These are phyloP conservation scores for Lepus oiostolus DNA, from an alignment of 2,797 vertebrate genomes.

Conservation along the genomic window DNA sequence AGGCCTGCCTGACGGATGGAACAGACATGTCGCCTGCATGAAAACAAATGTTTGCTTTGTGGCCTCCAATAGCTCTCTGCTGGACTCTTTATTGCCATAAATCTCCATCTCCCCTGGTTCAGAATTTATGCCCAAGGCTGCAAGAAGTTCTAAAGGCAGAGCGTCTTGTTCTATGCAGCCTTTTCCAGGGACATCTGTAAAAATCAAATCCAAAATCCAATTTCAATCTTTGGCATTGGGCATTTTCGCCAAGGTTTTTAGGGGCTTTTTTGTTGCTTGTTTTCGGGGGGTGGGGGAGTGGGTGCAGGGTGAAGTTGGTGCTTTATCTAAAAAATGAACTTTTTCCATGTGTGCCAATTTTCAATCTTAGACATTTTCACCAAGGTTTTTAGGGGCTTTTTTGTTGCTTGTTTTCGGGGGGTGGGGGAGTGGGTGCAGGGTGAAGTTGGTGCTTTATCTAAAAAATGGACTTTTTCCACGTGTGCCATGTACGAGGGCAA, in stretches of 20 bases:
- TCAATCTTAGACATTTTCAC: conserved; percentile 54
- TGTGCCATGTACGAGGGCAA: not conserved
- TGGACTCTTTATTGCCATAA: not conserved
- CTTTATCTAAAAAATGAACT: conserved; percentile 9
- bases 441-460: not conserved
- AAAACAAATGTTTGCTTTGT: not conserved
- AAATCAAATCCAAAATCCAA: conserved; percentile 43
- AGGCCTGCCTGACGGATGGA: not conserved
- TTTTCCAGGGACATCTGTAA: conserved; percentile 41
- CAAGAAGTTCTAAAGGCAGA: not conserved
- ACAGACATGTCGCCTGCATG: not conserved
- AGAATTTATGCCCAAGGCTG: not conserved
- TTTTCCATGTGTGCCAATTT: not conserved
- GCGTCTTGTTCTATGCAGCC: not conserved
- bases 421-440: no score
- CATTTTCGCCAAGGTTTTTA: conserved; percentile 24
- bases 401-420: no score
- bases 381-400: not conserved
- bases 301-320: not conserved
- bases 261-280: not conserved
- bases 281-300: not conserved
- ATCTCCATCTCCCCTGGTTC: conserved; percentile 21
- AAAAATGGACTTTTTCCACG: not conserved
- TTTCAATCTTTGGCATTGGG: conserved; percentile 13
- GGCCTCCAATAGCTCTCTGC: not conserved